These are phyloP conservation scores for Alauda arvensis DNA, from an alignment of 2,797 vertebrate genomes.

Conservation along the genomic window DNA sequence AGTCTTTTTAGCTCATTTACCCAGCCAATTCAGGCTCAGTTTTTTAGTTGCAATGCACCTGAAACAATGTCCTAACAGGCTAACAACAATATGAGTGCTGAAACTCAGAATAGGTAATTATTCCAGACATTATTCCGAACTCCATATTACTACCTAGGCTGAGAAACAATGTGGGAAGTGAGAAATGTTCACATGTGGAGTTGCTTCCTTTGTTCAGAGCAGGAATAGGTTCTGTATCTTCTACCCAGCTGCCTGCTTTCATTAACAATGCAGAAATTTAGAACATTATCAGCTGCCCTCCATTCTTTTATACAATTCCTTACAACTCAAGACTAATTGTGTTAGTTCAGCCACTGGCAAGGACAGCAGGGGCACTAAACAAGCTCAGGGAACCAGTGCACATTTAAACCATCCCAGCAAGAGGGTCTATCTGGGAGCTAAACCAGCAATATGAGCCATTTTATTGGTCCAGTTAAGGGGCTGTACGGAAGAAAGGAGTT, in stretches of 20 bases:
- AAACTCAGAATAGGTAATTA: neutral
- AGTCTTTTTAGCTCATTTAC: neutral
- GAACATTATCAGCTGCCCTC: neutral
- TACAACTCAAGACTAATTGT: neutral
- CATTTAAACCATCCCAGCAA: neutral
- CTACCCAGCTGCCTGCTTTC: neutral
- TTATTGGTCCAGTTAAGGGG: neutral
- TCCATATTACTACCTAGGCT: neutral
- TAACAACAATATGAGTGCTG: neutral
- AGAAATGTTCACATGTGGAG: neutral
- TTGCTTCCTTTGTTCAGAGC: neutral
- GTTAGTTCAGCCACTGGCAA: neutral
- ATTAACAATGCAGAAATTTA: neutral
- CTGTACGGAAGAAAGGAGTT: neutral
- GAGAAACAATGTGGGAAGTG: neutral
- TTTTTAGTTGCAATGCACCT: neutral
- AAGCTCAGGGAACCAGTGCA: neutral
- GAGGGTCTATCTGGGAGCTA: neutral
- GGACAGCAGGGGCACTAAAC: neutral
- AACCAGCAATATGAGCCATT: neutral
- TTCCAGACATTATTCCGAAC: neutral
- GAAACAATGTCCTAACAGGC: neutral
- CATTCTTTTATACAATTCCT: neutral
- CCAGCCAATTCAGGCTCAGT: neutral
- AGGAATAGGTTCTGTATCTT: neutral